Conservation (phyloP, 1,140 invertebrate species). For the Procambarus clarkii region DNA sequence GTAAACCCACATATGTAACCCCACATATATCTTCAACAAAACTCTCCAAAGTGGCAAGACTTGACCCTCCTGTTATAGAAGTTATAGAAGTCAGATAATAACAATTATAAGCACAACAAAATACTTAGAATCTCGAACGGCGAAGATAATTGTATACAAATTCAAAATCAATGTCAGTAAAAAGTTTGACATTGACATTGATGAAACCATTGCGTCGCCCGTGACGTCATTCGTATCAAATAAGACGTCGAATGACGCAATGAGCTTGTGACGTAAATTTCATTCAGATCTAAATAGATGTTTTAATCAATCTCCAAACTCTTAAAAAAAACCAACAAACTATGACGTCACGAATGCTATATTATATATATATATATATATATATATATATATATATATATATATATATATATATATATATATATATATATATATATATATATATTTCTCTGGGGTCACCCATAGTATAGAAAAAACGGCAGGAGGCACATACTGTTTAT, state of each 20-base stretch:
- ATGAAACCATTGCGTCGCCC: not conserved
- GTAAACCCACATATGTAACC: no score
- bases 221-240: not conserved
- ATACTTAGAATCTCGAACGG: not conserved
- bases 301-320: not conserved
- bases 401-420: constrained; percentile 46
- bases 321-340: not conserved
- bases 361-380: not conserved
- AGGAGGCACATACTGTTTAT: not conserved
- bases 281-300: not conserved
- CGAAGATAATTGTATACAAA: not conserved
- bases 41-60: not conserved
- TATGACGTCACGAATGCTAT: not conserved
- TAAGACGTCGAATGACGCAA: not conserved
- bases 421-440: constrained; percentile 14
- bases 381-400: constrained; percentile 13
- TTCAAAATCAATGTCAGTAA: not conserved
- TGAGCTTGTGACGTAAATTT: not conserved
- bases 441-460: no score
- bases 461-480: not conserved
- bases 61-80: no score
- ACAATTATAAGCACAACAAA: constrained; percentile 6
- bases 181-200: not conserved
- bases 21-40: not conserved
- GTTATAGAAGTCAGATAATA: no score